Base-by-base conservation (phyloP, 2,113 vertebrate genomes). In the Callocephalon fimbriatum region DNA sequence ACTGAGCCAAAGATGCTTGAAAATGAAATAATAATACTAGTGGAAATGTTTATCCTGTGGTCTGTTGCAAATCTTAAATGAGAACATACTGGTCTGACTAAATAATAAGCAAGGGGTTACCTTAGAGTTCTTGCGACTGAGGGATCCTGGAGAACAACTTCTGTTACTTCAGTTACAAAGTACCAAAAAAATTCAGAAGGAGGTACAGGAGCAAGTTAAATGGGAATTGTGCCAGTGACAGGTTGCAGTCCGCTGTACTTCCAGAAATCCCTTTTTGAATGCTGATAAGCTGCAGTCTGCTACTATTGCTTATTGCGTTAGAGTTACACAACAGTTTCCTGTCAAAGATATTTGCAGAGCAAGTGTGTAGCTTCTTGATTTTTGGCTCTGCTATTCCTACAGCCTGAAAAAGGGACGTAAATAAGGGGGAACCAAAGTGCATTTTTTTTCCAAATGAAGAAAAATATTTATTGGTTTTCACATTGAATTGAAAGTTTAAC, bases 281-380 rank as follows among this genome's bases (percentile, higher is more conserved):
- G 53, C 71, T 88, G 66, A 90, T 93, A 59, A 81, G 38, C 27
- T 93, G 37, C 32, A 44, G 67, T 42, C 31, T 80, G 58, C 42
- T 89, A 58, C 44, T 76, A 7, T 70, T 68, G 40, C 86, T 93
- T 21, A 0, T 35, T 58, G 38, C 53, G 32, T 29, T 65, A 92
- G 72, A 42, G 48, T 68, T 90, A 38, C 35, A 48, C 37, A 59
- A 25, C 80, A 83, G 70, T 70, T 93, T 90, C 63, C 71, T 62
- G 62, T 90, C 90, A 93, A 76, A 94, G 18, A 27, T 86, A 27
- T 77, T 95, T 89, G 90, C 67, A 79, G 59, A 86, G 66, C 40
- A 65, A 72, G 53, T 8, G 5, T 50, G 37, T 27, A 66, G 32
- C 19, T 90, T 78, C 65, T 75, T 92, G 56, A 35, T 50, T 91